Conservation (phyloP, 2,888 invertebrate genomes). For the Ellobium chinense region DNA sequence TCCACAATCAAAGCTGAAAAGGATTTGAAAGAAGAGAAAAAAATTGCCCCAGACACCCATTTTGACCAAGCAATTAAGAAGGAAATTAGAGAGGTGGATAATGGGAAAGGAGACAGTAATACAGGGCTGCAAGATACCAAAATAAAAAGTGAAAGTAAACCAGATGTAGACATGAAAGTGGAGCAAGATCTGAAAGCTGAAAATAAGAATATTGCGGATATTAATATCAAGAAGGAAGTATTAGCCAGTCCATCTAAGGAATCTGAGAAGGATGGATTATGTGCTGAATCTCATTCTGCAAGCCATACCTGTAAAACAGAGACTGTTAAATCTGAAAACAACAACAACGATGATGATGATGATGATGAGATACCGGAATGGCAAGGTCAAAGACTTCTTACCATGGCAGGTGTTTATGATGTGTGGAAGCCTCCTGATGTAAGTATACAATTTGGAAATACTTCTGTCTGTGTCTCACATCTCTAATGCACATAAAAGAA, state of each 20-base stretch:
- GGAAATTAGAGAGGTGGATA: background rate
- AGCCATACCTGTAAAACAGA: background rate
- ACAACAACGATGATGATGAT: background rate
- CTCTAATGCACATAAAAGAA: too few relatives aligned
- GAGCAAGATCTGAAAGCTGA: background rate
- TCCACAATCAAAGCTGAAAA: background rate
- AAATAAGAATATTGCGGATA: background rate
- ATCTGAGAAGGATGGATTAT: background rate
- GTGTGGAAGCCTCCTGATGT: conserved; percentile 82
- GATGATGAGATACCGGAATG: conserved; percentile 29
- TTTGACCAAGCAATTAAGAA: conserved; percentile 6
- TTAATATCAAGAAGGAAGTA: background rate
- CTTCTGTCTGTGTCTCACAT: too few relatives aligned
- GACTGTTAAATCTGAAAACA: too few relatives aligned
- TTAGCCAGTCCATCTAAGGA: background rate
- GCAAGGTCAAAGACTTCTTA: conserved; percentile 81
- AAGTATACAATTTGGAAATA: too few relatives aligned
- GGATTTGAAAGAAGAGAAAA: conserved; percentile 1
- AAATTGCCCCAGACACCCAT: background rate
- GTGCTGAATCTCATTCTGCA: background rate
- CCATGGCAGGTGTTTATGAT: conserved; percentile 89
- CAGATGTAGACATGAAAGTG: background rate
- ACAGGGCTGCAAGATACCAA: background rate
- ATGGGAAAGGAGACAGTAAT: background rate
- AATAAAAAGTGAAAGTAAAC: background rate